phyloP scores from a whole-genome alignment of 2,797 vertebrate genomes.

The Schizothorax lantsangensis region DNA sequence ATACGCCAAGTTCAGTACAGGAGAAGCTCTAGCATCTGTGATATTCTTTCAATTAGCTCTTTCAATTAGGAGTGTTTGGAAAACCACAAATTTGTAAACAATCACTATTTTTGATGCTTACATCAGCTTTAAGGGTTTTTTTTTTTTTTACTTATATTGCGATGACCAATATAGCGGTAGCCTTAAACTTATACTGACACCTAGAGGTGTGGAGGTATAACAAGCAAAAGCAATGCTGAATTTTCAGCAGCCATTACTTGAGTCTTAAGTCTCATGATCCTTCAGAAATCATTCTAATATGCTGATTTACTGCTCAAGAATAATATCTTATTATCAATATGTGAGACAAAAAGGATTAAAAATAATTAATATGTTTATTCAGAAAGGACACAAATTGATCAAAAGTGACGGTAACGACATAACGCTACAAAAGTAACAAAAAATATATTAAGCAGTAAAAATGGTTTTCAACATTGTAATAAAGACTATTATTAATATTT shows the following conservation, averaged over 20 bases:
- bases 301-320: background rate
- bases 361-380: too few relatives aligned
- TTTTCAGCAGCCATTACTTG: background rate
- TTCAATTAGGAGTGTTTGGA: background rate
- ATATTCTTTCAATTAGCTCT: background rate
- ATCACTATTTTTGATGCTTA: background rate
- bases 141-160: background rate
- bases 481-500: too few relatives aligned
- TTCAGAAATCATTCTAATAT: background rate
- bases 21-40: background rate
- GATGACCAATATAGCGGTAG: background rate
- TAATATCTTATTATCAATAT: background rate
- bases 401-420: too few relatives aligned
- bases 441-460: too few relatives aligned
- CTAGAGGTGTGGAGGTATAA: background rate
- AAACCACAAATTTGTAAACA: background rate
- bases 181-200: background rate
- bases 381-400: too few relatives aligned
- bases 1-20: background rate
- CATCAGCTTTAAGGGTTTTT: background rate
- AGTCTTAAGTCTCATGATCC: background rate
- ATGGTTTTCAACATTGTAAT: background rate
- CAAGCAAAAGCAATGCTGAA: background rate
- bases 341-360: background rate
- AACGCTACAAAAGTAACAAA: too few relatives aligned